Base-by-base conservation (phyloP, 2,888 invertebrate species). In the Cacoxenus indagator region DNA sequence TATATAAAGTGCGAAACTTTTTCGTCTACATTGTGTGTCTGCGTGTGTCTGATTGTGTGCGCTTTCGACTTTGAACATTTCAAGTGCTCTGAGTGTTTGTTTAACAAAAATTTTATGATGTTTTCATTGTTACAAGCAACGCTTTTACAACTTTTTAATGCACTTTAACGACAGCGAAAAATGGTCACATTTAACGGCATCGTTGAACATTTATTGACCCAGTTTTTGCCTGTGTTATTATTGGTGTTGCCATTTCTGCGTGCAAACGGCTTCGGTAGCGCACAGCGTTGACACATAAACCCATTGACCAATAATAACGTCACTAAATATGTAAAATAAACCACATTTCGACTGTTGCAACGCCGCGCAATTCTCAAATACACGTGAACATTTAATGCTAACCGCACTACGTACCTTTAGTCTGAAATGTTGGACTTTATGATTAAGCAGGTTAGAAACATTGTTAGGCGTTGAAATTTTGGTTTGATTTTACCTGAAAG, bases 11-110 rank as follows among this genome's bases (percentile, higher is more conserved):
- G 24, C 26, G 55, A 11, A 55, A 65, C 22, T 65, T 54, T n/a
- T 57, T 62, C 55, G 65, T 69, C 72, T 57, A 79, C 76, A 79
- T 48, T 59, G 26, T 46, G 59, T 48, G 27, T 55, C 9, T 68
- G 27, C 70, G 55, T 68, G 59, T 59, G n/a, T 29, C 22, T 19
- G 26, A 43, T 14, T 54, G 54, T 54, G 19, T 55, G 55, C 24
- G 55, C 2, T 55, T 26, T 55, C n/a, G 48, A 48, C 48, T 48
- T 48, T 48, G 9, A 57, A 57, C 14, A n/a, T 19, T 62, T 62
- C n/a, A n/a, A n/a, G 61, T 37, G n/a, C n/a, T 29, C 22, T 59
- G 61, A 62, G 61, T 62, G 45, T 62, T 55, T 19, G 11, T 17
- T 17, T 31, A 59, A 37, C 59, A 59, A 59, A 59, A 11, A 27